Percentiles rank a stretch among this genome's conserved stretches.
Conservation (phyloP, 2,888 invertebrate species). For the Calameuta pallipes region DNA sequence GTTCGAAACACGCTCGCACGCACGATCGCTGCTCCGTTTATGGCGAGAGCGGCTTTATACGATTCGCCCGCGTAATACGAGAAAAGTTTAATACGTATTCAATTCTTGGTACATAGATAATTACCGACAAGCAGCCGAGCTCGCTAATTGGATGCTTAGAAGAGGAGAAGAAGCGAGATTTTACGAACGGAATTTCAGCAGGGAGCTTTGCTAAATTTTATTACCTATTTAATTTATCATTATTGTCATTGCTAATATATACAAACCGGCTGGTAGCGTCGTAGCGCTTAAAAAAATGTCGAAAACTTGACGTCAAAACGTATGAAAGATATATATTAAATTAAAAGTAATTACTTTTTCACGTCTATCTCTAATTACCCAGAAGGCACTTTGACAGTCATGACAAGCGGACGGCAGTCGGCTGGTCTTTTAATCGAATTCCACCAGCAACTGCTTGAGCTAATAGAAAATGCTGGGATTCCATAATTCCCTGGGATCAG, state of each 20-base stretch:
- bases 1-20: not conserved
- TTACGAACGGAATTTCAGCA: not conserved
- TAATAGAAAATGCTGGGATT: not conserved
- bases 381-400: not conserved
- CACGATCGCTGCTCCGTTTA: not conserved
- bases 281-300: not conserved
- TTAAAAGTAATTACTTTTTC: not conserved
- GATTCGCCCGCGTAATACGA: not conserved
- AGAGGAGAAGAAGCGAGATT: not conserved
- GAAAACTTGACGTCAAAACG: not conserved
- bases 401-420: not conserved
- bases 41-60: not conserved
- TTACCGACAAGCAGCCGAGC: not conserved
- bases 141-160: not conserved
- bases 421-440: not conserved
- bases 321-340: not conserved
- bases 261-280: not conserved
- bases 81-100: not conserved
- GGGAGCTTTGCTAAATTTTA: not conserved
- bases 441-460: not conserved
- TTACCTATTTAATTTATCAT: not conserved
- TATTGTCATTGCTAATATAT: not conserved
- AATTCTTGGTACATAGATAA: not conserved
- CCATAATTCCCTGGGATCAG: not conserved
- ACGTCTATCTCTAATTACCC: not conserved